phyloP scores from a whole-genome alignment of 2,888 invertebrate species.

The Chrysotoxum bicinctum region DNA sequence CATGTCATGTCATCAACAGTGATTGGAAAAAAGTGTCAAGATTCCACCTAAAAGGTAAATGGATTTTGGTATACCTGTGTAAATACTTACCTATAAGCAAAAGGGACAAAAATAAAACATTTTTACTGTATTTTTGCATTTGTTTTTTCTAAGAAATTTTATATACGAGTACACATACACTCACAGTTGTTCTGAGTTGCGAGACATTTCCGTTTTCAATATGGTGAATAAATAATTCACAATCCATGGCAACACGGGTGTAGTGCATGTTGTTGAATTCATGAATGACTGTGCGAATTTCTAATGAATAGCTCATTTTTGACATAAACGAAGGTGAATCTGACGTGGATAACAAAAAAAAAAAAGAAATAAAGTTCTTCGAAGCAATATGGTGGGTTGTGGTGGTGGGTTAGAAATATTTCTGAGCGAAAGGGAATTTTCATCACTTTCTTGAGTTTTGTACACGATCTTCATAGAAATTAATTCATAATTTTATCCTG shows the following conservation, averaged over 20 bases:
- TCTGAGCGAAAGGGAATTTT: constrained; percentile 26
- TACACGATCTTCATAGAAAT: constrained; percentile 47
- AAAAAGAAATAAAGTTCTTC: constrained; percentile 1
- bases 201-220: constrained; percentile 57
- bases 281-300: constrained; percentile 60
- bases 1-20: constrained; percentile 45
- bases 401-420: not conserved
- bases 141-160: constrained; percentile 35
- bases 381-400: not conserved
- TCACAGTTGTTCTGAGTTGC: not conserved
- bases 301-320: constrained; percentile 63
- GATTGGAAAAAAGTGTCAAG: constrained; percentile 45
- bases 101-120: not conserved
- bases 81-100: not conserved
- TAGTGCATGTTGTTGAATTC: constrained; percentile 18
- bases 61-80: not conserved
- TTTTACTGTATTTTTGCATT: constrained; percentile 18
- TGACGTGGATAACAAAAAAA: constrained; percentile 16
- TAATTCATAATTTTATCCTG: constrained; percentile 66
- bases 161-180: not conserved
- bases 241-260: not conserved
- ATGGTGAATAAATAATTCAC: constrained; percentile 64
- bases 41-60: constrained; percentile 18
- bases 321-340: constrained; percentile 56
- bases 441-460: constrained; percentile 46